Base-by-base conservation (phyloP, 2,888 invertebrate species). In the Xestia xanthographa region DNA sequence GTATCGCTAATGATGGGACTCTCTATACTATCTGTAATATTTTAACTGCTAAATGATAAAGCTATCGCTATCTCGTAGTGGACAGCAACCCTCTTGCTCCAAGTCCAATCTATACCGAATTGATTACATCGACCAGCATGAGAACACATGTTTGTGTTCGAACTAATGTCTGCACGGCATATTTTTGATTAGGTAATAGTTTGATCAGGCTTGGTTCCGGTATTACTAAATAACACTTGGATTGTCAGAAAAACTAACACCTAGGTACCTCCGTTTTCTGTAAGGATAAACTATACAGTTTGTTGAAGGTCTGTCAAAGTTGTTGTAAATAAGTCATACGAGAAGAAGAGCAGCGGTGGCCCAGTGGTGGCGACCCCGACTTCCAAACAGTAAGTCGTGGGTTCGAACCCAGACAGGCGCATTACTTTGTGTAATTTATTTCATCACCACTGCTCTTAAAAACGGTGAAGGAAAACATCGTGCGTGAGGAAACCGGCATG, bases 101-200 rank as follows among this genome's bases (percentile, higher is more conserved):
- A 82, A 86, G 83, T 83, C 65, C 80, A 72, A 89, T 78, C 91
- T 91, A 92, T 91, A 84, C 83, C 93, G 88, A 95, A 95, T 95
- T 87, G 92, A 94, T 95, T 95, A 91, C 89, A 86, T 83, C 83
- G 89, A 86, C 56, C 26, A 87, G 90, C 90, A 90, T 89, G 90
- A 89, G 88, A 91, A 91, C 89, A 90, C 86, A 87, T 87, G 89
- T 88, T 89, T 87, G 88, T 90, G 90, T 91, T 85, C 74, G 60
- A 77, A 80, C 67, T 82, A 76, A 80, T 81, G 78, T 56, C 56
- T 85, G 68, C 82, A 88, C 87, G 92, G 89, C 92, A 91, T 91
- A 90, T 92, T 91, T 93, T 88, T 92, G 92, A 92, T 92, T 91
- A 90, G 84, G 83, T 86, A 84, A 89, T 78, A 84, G 80, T 81